These are phyloP conservation scores for Nipponacmea schrenckii DNA, from an alignment of 2,888 invertebrate species.

Conservation along the genomic window DNA sequence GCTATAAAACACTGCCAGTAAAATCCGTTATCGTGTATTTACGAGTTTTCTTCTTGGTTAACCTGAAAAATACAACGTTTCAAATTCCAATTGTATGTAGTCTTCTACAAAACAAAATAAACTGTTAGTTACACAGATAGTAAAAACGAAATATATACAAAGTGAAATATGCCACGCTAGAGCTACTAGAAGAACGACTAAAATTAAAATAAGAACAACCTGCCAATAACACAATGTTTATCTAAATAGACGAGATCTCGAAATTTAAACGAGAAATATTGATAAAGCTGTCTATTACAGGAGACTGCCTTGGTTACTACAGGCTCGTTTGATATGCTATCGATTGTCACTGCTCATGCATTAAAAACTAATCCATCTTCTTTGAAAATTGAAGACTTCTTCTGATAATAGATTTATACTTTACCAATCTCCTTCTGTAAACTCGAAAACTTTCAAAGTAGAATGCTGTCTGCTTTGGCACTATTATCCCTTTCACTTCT, in stretches of 20 bases:
- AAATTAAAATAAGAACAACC: neutral
- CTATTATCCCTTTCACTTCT: no score
- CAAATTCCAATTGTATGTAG: no score
- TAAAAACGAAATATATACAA: no score
- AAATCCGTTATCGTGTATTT: no score
- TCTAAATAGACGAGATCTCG: neutral
- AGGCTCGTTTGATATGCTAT: constrained; percentile 1
- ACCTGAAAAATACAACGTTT: no score
- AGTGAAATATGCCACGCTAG: no score
- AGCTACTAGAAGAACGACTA: no score
- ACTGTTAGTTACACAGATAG: no score
- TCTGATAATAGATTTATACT: neutral
- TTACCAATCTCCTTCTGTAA: neutral
- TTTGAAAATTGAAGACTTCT: neutral
- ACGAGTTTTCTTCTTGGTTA: no score
- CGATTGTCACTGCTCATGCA: neutral
- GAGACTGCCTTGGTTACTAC: neutral
- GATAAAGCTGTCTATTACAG: constrained; percentile 1
- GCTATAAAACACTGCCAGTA: no score
- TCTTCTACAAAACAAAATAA: no score
- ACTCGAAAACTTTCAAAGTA: neutral
- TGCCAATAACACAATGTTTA: neutral
- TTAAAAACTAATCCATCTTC: neutral
- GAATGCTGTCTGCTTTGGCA: no score
- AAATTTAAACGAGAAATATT: constrained; percentile 1